Evolutionary conservation across 2,888 invertebrate genomes (phyloP).

Genomic region (Eulithis prunata): DNA sequence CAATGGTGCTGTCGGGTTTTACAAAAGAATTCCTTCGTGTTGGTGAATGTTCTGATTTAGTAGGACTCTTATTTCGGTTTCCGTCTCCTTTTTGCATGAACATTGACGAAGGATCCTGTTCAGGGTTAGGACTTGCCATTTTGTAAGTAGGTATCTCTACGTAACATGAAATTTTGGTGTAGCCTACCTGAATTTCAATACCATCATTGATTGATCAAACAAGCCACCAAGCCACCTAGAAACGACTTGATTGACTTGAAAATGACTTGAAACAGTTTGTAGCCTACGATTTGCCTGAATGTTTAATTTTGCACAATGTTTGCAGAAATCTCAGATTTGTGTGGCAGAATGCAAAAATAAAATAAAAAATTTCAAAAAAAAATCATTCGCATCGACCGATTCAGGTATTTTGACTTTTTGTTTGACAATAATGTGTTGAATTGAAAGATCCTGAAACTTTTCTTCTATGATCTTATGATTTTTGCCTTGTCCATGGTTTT

Average conservation of each 20-base stretch:
- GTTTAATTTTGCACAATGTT: not conserved
- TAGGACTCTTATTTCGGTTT: conserved; percentile 55
- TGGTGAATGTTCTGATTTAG: conserved; percentile 50
- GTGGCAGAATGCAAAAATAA: conserved; percentile 9
- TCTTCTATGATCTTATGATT: conserved; percentile 5
- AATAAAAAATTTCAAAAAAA: conserved; percentile 20
- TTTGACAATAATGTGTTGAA: not conserved
- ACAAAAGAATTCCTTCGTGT: conserved; percentile 57
- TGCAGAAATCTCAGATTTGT: not conserved
- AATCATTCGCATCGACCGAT: conserved; percentile 1
- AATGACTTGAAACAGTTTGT: not conserved
- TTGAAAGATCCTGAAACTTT: too few relatives aligned
- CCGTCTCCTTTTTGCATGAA: conserved; percentile 67
- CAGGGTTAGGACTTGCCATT: conserved; percentile 71
- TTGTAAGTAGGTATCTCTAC: conserved; percentile 24
- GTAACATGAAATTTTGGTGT: conserved; percentile 31
- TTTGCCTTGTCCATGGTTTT: conserved; percentile 12
- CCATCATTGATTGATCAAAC: conserved; percentile 66
- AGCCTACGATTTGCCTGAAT: conserved; percentile 12
- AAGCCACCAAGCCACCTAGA: conserved; percentile 55
- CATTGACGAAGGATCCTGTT: conserved; percentile 69
- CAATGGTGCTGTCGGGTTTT: conserved; percentile 41
- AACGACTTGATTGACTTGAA: conserved; percentile 19
- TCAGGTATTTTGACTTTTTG: conserved; percentile 14
- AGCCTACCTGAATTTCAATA: conserved; percentile 37